Evolutionary conservation across 2,797 vertebrate genomes (phyloP), one percentile per base, ranked within the genome.

Genomic region (Myotis myotis): DNA sequence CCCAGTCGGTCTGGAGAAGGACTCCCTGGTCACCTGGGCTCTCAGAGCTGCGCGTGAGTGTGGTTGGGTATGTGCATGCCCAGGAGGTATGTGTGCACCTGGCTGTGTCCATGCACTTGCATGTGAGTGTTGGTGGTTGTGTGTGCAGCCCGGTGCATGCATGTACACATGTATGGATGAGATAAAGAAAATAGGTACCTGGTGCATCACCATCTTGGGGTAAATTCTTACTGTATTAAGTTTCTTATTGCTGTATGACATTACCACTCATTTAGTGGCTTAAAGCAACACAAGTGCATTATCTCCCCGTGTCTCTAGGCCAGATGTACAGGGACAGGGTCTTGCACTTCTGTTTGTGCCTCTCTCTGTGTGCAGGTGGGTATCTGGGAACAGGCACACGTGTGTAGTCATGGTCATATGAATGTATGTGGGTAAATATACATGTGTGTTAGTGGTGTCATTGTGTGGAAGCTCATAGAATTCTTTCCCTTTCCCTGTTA

Each of bases 311-410:
- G 36, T 23, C 68, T 38, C 10, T 36, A 38, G 36, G 64, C 22
- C 33, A 71, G 33, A 23, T 0, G 3, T 44, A 44, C 38, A 72
- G 70, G 70, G 23, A 28, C 70, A 72, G 49, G 16, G 6, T 25
- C 36, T 28, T 83, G 38, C 5, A 23, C 76, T 49, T 82, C 68
- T 91, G 0, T 80, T 17, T 85, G 60, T 89, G 33, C 16, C 4
- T 60, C 23, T 87, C 33, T 75, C 0, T 53, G 38, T 80, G 53
- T 89, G 49, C 6, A 23, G 57, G 44, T 87, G 36, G 36, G 23
- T 44, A n/a, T 33, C 10, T 83, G 51, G 62, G 36, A 70, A 4
- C 6, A 23, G 1, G 70, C 22, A 57, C 70, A 10, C 0, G 0
- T 33, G 30, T 72, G 15, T 44, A 23, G 28, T 57, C 1, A 6